phyloP scores from a whole-genome alignment of 2,888 invertebrate genomes.

The Boloria euphrosyne region DNA sequence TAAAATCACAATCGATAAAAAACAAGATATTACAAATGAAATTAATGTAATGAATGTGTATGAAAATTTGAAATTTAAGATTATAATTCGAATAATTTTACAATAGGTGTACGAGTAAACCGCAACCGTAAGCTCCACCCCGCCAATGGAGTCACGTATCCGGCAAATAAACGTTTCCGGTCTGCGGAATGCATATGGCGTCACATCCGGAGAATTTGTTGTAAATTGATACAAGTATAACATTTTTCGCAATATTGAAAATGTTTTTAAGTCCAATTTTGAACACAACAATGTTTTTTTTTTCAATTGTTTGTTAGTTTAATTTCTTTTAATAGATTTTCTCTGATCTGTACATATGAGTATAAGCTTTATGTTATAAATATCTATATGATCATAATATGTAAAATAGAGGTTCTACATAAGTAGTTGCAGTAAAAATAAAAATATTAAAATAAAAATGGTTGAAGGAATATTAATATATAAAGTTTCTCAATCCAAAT shows the following conservation, averaged over 20 bases:
- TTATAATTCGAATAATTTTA: conserved; percentile 10
- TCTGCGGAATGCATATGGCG: conserved; percentile 38
- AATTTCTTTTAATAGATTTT: no score
- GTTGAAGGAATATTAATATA: no score
- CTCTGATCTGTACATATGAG: no score
- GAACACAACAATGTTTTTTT: not conserved
- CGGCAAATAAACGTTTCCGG: conserved; percentile 38
- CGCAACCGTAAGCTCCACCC: conserved; percentile 21
- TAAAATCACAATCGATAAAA: no score
- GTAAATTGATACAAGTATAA: conserved; percentile 25
- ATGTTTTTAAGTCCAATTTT: not conserved
- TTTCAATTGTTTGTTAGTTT: not conserved
- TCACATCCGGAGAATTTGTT: conserved; percentile 32
- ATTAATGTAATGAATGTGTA: not conserved
- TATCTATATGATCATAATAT: no score
- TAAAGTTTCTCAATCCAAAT: no score
- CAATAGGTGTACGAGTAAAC: conserved; percentile 12
- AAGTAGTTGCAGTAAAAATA: no score
- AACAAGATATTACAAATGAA: no score
- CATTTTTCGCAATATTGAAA: conserved; percentile 11
- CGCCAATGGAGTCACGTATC: conserved; percentile 32
- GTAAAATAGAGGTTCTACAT: no score
- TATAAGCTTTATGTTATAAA: no score
- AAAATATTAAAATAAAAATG: no score
- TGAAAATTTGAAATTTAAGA: conserved; percentile 14